phyloP scores from a whole-genome alignment of 2,888 invertebrate genomes.

The Drosophila formosana region DNA sequence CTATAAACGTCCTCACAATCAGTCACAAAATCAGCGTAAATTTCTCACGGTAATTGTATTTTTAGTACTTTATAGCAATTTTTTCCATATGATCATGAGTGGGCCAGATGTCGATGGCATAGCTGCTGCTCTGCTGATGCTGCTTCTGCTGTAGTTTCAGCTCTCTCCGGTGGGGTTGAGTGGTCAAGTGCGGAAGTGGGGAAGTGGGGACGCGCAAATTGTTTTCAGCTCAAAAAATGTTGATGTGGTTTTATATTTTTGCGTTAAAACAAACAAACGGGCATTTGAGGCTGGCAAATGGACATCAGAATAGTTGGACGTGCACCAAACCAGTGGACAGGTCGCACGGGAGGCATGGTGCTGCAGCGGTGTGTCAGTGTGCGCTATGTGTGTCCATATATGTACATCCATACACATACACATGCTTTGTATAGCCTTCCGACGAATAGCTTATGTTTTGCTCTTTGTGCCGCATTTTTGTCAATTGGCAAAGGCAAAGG shows the following conservation, averaged over 20 bases:
- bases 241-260: conserved; percentile 79
- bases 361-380: conserved; percentile 15
- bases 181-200: not conserved
- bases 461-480: conserved; percentile 56
- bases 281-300: conserved; percentile 75
- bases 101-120: conserved; percentile 67
- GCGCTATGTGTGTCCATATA: conserved; percentile 17
- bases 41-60: conserved; percentile 82
- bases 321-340: conserved; percentile 58
- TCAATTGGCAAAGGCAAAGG: conserved; percentile 60
- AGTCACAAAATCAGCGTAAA: conserved; percentile 81
- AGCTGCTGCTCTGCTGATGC: not conserved
- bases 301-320: conserved; percentile 68
- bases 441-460: conserved; percentile 39
- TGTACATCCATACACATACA: too few relatives aligned
- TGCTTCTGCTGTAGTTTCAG: not conserved
- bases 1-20: conserved; percentile 81
- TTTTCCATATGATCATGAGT: conserved; percentile 77
- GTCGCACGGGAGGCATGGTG: conserved; percentile 29
- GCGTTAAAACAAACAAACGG: conserved; percentile 74
- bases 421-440: conserved; percentile 61
- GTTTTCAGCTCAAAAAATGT: conserved; percentile 68
- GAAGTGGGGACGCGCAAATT: conserved; percentile 49
- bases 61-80: conserved; percentile 84
- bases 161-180: conserved; percentile 40